Evolutionary conservation across 2,113 vertebrate genomes (phyloP), one percentile per base, ranked within the genome.

Genomic region (Xiphias gladius): DNA sequence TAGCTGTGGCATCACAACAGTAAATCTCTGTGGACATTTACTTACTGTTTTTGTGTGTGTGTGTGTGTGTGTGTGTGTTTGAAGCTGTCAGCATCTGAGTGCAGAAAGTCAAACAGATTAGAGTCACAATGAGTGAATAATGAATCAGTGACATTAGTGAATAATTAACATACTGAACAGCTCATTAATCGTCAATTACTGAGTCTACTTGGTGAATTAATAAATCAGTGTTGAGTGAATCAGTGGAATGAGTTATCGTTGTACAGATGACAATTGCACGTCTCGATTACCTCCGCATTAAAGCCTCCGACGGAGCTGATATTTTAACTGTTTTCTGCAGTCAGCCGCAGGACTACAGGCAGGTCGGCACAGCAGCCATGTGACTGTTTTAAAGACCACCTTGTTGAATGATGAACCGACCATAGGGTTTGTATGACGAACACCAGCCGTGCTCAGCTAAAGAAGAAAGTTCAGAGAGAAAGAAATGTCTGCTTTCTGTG

Each of bases 21-120:
- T 68, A 67, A 30, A 76, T 76, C 52, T 67, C 74, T 66, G 24
- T 22, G 8, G 74, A 48, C 72, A 66, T 57, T 66, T 35, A 67
- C 74, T 24, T 11, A n/a, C 4, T 30, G 63, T 48, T 46, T 63
- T 32, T 70, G 32, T 63, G 32, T 30, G 30, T 48, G 55, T 26
- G 13, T 7, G 20, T 61, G 64, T 62, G 24, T 65, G 61, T 65
- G 67, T 39, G 67, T 41, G 52, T 58, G 62, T 19, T 32, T 52
- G 46, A 19, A 35, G 24, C 57, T 48, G 57, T 22, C 64, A 67
- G 41, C 63, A 14, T 65, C n/a, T 39, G 28, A 3, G 62, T 35
- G 35, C 41, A 62, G 71, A 73, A 61, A 48, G 16, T 30, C 43
- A 50, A 74, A 9, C 39, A 19, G 8, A 50, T 28, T 37, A 28